phyloP scores from a whole-genome alignment of 2,888 invertebrate genomes.

The Tiliacea citrago region DNA sequence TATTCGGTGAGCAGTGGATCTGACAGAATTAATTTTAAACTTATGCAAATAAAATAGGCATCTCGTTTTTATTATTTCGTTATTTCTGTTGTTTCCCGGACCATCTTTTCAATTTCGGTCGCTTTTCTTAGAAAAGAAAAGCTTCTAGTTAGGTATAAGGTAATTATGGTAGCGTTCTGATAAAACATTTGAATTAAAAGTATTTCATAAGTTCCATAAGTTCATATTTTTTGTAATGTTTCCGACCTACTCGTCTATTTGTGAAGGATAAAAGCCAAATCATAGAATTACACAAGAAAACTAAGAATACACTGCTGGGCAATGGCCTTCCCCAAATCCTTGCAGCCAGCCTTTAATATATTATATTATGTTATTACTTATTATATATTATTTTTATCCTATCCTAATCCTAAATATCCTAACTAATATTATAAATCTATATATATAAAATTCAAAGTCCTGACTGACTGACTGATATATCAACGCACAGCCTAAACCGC shows the following conservation, averaged over 20 bases:
- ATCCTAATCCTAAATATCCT: too few species aligned
- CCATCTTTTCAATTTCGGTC: neutral
- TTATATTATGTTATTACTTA: too few species aligned
- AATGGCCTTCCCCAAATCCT: too few species aligned
- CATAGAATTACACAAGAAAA: constrained; percentile 1
- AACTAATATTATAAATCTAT: too few species aligned
- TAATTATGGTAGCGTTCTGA: neutral
- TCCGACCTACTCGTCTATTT: neutral
- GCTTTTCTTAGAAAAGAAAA: neutral
- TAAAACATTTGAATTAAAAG: too few species aligned
- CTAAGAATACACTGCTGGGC: too few species aligned
- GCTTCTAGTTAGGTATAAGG: neutral
- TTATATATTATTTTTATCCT: too few species aligned
- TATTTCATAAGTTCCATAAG: neutral
- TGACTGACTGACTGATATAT: too few species aligned
- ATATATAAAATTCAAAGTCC: too few species aligned
- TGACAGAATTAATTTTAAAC: neutral
- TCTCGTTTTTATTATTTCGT: too few species aligned
- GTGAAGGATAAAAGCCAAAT: neutral
- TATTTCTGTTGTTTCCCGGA: neutral
- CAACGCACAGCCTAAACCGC: too few species aligned
- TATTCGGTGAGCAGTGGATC: neutral
- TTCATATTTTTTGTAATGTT: constrained; percentile 1
- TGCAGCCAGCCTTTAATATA: too few species aligned
- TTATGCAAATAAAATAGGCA: neutral